Base-by-base conservation (phyloP, 2,888 invertebrate species). In the Cryptophagus acutangulus region DNA sequence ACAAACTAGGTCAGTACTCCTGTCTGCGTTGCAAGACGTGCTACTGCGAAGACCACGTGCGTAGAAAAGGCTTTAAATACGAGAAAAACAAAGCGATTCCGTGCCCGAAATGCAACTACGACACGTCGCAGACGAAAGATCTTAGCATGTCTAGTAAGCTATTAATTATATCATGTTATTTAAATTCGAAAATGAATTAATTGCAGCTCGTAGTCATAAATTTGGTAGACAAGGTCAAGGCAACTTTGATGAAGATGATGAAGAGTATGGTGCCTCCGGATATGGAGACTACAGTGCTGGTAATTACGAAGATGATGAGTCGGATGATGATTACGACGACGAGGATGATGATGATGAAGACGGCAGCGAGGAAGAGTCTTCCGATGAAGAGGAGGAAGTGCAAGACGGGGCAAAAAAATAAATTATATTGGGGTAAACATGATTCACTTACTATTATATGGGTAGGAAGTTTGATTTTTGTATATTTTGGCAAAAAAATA, bases 11-110 rank as follows among this genome's bases (percentile, higher is more conserved):
- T 0, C 93, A 95, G 72, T 92, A 91, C 73, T 93, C 94, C 2
- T 96, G 95, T 67, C 75, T 96, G 59, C 81, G 90, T 59, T 96
- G 96, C 73, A 96, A 96, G 73, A 86, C 85, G 2, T 95, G 94
- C 70, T 96, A 88, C 72, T 96, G 95, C 70, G 94, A 94, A 59
- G 95, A 95, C 72, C 95, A 96, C 72, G 93, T 95, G 44, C 79
- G 84, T 40, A 81, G 95, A 46, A 90, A 90, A 72, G 90, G 90
- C 2, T 87, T 90, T 62, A 91, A 90, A 62, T 89, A 89, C 64
- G 84, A 83, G 10, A 87, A 87, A 62, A 86, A 86, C 57, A 85
- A 85, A 61, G 72, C 81, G 3, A 79, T 89, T 61, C 94, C 95
- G 9, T 96, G 95, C 63, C 95, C 96, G 17, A 93, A 93, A 72